A percentile compares a stretch with the other conserved stretches of the same genome.
Conservation (phyloP, 2,888 invertebrate species). For the Opisthograptis luteolata region DNA sequence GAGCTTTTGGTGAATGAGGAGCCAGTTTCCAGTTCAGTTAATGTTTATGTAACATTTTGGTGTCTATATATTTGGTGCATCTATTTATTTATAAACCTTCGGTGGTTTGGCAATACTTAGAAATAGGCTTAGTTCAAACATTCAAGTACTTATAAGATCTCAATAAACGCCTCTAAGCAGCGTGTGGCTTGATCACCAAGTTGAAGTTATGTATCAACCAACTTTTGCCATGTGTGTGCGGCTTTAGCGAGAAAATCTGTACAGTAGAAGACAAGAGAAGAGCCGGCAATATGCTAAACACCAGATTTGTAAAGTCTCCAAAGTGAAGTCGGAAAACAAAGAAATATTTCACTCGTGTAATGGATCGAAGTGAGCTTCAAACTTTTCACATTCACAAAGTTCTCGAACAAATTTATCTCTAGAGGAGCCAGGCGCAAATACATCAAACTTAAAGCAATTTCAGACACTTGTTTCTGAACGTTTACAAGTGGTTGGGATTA, state of each 20-base stretch:
- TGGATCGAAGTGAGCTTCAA: conserved; percentile 83
- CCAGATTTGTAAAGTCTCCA: conserved; percentile 72
- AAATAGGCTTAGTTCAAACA: too few relatives aligned
- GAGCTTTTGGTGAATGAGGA: too few relatives aligned
- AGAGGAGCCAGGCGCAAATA: conserved; percentile 77
- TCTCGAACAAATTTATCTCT: conserved; percentile 83
- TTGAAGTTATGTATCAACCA: too few relatives aligned
- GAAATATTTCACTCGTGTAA: conserved; percentile 84
- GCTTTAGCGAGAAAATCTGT: conserved; percentile 8
- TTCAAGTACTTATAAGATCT: too few relatives aligned
- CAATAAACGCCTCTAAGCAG: too few relatives aligned
- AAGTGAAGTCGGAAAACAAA: conserved; percentile 78
- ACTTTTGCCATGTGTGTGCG: too few relatives aligned
- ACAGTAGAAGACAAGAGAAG: conserved; percentile 9
- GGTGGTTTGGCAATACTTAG: too few relatives aligned
- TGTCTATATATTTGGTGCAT: too few relatives aligned
- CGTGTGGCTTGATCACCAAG: too few relatives aligned
- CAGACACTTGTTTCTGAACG: conserved; percentile 78
- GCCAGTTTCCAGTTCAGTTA: too few relatives aligned
- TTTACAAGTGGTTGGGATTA: conserved; percentile 68
- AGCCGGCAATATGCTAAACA: conserved; percentile 66
- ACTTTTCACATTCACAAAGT: conserved; percentile 83
- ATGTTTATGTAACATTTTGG: too few relatives aligned
- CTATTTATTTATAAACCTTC: too few relatives aligned
- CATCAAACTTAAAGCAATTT: conserved; percentile 82